Conservation (phyloP, 1,140 invertebrate species). For the Trinorchestia longiramus region DNA sequence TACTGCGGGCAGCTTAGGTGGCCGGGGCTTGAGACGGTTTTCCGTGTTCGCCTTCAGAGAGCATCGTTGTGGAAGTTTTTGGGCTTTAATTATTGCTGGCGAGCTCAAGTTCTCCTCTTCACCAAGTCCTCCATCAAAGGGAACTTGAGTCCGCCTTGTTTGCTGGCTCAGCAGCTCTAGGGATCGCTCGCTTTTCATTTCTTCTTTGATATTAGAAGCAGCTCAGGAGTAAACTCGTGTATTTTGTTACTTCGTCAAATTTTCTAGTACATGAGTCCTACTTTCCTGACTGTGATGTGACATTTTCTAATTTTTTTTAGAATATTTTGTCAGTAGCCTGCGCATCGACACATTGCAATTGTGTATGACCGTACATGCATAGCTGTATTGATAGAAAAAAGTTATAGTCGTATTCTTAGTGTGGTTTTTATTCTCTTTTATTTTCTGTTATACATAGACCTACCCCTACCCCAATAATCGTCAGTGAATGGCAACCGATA, state of each 20-base stretch:
- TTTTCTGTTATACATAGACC: no score
- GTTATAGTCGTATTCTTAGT: no score
- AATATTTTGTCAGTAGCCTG: no score
- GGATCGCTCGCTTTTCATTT: not conserved
- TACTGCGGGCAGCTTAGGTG: not conserved
- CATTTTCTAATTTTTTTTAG: no score
- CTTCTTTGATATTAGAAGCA: not conserved
- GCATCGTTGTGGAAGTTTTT: constrained; percentile 31
- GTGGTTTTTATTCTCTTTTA: no score
- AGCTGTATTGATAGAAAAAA: no score
- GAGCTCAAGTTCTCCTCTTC: constrained; percentile 39
- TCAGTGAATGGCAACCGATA: no score
- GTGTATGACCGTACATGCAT: no score
- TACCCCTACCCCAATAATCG: no score
- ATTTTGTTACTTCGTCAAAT: not conserved
- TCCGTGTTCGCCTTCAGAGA: not conserved
- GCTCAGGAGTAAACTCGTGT: not conserved
- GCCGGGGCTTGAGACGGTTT: not conserved
- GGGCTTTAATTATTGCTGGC: constrained; percentile 42
- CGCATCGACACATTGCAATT: no score
- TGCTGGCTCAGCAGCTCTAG: constrained; percentile 43
- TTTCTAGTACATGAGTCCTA: no score
- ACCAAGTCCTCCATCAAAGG: constrained; percentile 46
- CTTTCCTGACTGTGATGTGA: no score
- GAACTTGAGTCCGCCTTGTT: constrained; percentile 32